Conservation (phyloP, 2,888 invertebrate species). For the Poecilobothrus nobilitatus region DNA sequence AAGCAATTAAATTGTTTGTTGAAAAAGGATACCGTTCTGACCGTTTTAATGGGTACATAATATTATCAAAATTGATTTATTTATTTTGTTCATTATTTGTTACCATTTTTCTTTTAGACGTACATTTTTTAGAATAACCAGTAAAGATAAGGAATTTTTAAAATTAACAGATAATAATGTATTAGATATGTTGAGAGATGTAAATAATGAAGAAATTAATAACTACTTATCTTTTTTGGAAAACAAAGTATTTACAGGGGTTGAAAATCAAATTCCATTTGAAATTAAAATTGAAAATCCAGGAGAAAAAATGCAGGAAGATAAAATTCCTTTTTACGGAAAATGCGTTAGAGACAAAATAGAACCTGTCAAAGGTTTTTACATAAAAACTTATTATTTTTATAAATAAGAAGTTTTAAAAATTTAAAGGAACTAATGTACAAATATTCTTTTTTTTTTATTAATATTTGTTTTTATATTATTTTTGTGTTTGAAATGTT, state of each 20-base stretch:
- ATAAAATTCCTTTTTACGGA: slow-evolving; percentile 30
- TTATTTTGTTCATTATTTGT: not conserved
- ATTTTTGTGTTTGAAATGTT: too few relatives aligned
- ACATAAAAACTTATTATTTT: not conserved
- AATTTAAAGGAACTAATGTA: too few relatives aligned
- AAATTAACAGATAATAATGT: slow-evolving; percentile 20
- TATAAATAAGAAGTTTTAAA: too few relatives aligned
- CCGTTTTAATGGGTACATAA: not conserved
- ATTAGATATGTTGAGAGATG: slow-evolving; percentile 8
- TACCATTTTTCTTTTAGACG: slow-evolving; percentile 13
- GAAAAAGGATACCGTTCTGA: not conserved
- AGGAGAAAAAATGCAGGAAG: slow-evolving; percentile 23
- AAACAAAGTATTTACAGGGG: slow-evolving; percentile 4
- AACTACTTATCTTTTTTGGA: slow-evolving; percentile 16
- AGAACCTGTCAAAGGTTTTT: slow-evolving; percentile 14
- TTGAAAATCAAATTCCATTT: slow-evolving; percentile 10
- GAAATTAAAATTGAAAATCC: slow-evolving; percentile 24
- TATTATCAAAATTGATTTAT: not conserved
- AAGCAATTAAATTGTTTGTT: slow-evolving; percentile 8
- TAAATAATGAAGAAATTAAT: slow-evolving; percentile 11
- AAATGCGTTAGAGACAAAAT: slow-evolving; percentile 18
- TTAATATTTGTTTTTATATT: too few relatives aligned
- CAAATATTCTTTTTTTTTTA: too few relatives aligned
- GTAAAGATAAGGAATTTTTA: slow-evolving; percentile 16
- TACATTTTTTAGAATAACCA: slow-evolving; percentile 17